phyloP scores from a whole-genome alignment of 2,888 invertebrate genomes.

The Metacarcinus magister region DNA sequence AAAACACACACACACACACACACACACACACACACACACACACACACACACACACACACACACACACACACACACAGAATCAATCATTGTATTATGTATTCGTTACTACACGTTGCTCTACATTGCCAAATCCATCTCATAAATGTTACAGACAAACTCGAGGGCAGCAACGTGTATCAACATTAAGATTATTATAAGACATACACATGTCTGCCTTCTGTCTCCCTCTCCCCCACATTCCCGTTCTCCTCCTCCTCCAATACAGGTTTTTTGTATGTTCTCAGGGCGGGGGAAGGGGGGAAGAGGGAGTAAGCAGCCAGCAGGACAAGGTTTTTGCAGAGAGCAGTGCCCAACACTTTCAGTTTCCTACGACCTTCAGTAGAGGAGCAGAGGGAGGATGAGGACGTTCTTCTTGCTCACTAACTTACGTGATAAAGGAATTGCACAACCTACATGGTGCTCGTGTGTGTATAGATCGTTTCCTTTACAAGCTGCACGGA shows the following conservation, averaged over 20 bases:
- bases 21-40: neutral
- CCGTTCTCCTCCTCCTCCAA: neutral
- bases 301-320: too few relatives aligned
- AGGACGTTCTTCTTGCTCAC: conserved; percentile 31
- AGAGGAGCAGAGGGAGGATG: neutral
- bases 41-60: neutral
- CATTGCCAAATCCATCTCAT: conserved; percentile 2
- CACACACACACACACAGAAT: neutral
- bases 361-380: conserved; percentile 43
- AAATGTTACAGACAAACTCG: neutral
- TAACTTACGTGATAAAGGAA: neutral
- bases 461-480: neutral
- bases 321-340: conserved; percentile 11
- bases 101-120: neutral
- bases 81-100: neutral
- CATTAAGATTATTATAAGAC: neutral
- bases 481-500: neutral
- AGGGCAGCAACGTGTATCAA: neutral
- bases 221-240: neutral
- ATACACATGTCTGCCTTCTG: neutral
- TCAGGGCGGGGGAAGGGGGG: too few relatives aligned
- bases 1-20: too few relatives aligned
- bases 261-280: neutral
- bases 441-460: neutral
- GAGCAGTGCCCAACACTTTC: conserved; percentile 22